Evolutionary conservation across 2,888 invertebrate genomes (phyloP).

Genomic region (Drosophila meridiana): DNA sequence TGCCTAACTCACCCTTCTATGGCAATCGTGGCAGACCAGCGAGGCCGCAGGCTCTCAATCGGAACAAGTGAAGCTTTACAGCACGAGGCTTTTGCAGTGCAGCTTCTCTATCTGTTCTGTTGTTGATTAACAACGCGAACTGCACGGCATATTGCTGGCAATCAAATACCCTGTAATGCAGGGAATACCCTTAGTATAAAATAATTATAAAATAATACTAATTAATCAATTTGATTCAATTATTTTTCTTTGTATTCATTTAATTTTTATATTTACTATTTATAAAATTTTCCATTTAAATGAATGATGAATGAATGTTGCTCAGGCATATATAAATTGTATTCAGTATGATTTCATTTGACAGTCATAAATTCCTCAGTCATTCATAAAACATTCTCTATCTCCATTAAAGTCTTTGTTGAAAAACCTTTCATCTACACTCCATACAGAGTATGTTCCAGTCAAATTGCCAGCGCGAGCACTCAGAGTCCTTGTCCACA

Average conservation of each 20-base stretch:
- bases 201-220: too few relatives aligned
- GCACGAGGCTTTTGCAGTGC: not conserved
- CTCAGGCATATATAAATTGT: not conserved
- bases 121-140: conserved; percentile 1
- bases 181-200: not conserved
- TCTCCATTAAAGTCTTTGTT: not conserved
- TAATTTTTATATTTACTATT: too few relatives aligned
- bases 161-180: not conserved
- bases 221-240: too few relatives aligned
- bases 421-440: not conserved
- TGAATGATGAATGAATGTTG: too few relatives aligned
- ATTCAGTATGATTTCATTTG: too few relatives aligned
- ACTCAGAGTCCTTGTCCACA: not conserved
- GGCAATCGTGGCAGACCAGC: not conserved
- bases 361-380: not conserved
- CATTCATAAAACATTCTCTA: too few relatives aligned
- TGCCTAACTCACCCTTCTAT: not conserved
- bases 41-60: conserved; percentile 2
- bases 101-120: not conserved
- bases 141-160: not conserved
- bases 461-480: not conserved
- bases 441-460: not conserved
- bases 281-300: too few relatives aligned
- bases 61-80: not conserved
- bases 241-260: too few relatives aligned